Base-by-base conservation (phyloP, 2,888 invertebrate species). In the Mythimna albipuncta region DNA sequence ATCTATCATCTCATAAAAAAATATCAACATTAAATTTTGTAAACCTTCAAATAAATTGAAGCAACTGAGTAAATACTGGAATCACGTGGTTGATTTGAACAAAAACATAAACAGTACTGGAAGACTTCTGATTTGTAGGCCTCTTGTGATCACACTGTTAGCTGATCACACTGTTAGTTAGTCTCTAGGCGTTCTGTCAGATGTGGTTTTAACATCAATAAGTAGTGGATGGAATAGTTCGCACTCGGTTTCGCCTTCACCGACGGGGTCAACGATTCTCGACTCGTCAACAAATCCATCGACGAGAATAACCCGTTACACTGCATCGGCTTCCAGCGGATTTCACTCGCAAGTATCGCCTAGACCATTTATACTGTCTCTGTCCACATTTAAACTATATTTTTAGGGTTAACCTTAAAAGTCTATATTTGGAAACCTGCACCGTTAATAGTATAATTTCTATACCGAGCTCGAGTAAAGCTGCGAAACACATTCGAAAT, bases 261-360 rank as follows among this genome's bases (percentile, higher is more conserved):
- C 87, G 87, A 82, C 91, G 95, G 94, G 96, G 95, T 95, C 96
- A 95, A 95, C 94, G 95, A 89, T 93, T 94, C 94, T 92, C 92
- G 90, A 85, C 91, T 91, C 95, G 95, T 95, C 95, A 95, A 96
- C 95, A 95, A 95, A 95, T 94, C 95, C 93, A 91, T 94, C 92
- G 95, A 92, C 95, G 91, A 96, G 95, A 96, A 96, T 96, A 96
- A 95, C 95, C 94, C 94, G 96, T 95, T 95, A 94, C 94, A 91
- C 93, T 92, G 93, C 95, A 93, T 91, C 93, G 91, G 89, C 92
- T 93, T 93, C 94, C 93, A 94, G 91, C 89, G 92, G 92, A 90
- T 94, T 94, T 94, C 94, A 92, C 94, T 91, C 91, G 88, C 87
- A 84, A 89, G 88, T 88, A 89, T 87, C 88, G 91, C 91, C 93